These are phyloP conservation scores for Lithosia quadra DNA, from an alignment of 2,888 invertebrate species.

Conservation along the genomic window DNA sequence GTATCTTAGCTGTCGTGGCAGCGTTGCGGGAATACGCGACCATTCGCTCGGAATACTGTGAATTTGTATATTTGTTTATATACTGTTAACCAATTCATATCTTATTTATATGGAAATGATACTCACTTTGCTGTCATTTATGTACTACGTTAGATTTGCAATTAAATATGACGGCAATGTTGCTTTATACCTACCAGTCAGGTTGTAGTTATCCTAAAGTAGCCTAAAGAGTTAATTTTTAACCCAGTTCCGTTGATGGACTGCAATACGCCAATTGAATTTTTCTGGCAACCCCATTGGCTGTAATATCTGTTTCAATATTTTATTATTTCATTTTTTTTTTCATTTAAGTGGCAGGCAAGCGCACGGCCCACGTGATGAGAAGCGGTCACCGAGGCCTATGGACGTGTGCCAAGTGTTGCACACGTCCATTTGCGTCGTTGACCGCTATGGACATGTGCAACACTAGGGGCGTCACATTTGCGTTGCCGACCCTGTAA, in stretches of 20 bases:
- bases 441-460: too few species aligned
- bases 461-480: too few species aligned
- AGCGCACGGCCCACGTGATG: too few species aligned
- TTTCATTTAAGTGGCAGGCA: not conserved
- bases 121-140: slow-evolving; percentile 23
- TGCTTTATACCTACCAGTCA: not conserved
- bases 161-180: not conserved
- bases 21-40: slow-evolving; percentile 56
- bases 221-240: not conserved
- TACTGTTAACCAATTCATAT: slow-evolving; percentile 37
- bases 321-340: too few species aligned
- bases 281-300: too few species aligned
- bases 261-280: too few species aligned
- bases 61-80: slow-evolving; percentile 50
- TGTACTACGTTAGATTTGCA: not conserved
- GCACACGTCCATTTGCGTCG: too few species aligned
- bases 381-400: too few species aligned
- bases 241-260: too few species aligned
- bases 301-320: too few species aligned
- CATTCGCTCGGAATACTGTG: slow-evolving; percentile 55
- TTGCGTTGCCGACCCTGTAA: too few species aligned
- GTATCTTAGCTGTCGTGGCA: slow-evolving; percentile 65
- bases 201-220: not conserved
- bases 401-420: too few species aligned
- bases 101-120: slow-evolving; percentile 35